Evolutionary conservation across 2,888 invertebrate genomes (phyloP), one percentile per base, ranked within the genome.

Genomic region (Cabera pusaria): DNA sequence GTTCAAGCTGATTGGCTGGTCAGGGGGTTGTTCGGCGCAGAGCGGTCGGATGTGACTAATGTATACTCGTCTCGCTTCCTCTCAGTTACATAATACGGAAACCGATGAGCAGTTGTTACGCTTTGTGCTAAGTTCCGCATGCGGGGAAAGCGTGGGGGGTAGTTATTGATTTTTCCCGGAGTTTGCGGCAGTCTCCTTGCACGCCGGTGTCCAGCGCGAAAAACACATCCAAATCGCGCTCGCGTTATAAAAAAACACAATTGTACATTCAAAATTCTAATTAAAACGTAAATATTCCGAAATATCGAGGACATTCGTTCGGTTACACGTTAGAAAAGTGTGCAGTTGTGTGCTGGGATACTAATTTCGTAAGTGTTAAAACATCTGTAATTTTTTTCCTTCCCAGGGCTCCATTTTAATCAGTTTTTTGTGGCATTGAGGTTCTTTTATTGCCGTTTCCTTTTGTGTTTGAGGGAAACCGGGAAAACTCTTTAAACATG

Each of bases 121-220:
- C 70, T 69, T 70, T 61, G 67, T 64, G 56, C 59, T 49, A 58
- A 72, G 80, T 84, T 86, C 87, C 87, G 87, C 87, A 87, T 87
- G 83, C 83, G 84, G 82, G 63, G 59, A 56, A 54, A 59, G 63
- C 52, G 63, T 68, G 65, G 71, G 85, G 85, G 81, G 81, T 81
- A 58, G 80, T 63, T 86, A 87, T 86, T 82, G 86, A 87, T 87
- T 87, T 87, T 86, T 70, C 80, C 50, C 61, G 40, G 77, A 81
- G 81, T 79, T 82, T 88, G 87, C 87, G 83, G 86, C 85, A 88
- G 87, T 87, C 76, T 72, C 67, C 66, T 59, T 73, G 59, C 77
- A 76, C 70, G 83, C 84, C 87, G 85, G 85, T 80, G 68, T 72
- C 74, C 72, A 82, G 76, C 84, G 83, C 85, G 82, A 86, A 87